Evolutionary conservation across 2,888 invertebrate genomes (phyloP).

Genomic region (Teinopalpus imperialis): DNA sequence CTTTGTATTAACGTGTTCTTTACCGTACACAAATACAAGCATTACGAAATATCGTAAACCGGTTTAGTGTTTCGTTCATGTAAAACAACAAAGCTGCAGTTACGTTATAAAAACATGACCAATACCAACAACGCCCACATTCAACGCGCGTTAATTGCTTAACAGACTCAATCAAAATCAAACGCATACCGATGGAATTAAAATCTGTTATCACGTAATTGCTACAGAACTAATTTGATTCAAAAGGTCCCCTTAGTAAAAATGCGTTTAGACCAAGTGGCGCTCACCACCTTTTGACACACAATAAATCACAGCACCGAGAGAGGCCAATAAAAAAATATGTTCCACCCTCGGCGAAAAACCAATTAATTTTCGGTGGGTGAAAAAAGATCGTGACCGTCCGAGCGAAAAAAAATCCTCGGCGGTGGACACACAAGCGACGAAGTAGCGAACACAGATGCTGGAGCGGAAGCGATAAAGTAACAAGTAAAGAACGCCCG

Average conservation of each 20-base stretch:
- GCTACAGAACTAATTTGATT: constrained; percentile 51
- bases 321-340: constrained; percentile 80
- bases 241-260: constrained; percentile 59
- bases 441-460: constrained; percentile 28
- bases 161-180: constrained; percentile 3
- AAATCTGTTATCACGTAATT: constrained; percentile 17
- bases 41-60: constrained; percentile 5
- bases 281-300: constrained; percentile 81
- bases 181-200: constrained; percentile 6
- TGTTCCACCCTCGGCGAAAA: constrained; percentile 81
- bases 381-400: constrained; percentile 73
- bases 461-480: constrained; percentile 35
- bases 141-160: constrained; percentile 11
- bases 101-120: constrained; percentile 11
- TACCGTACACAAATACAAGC: too few relatives aligned
- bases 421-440: constrained; percentile 26
- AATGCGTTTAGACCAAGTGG: constrained; percentile 75
- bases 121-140: constrained; percentile 9
- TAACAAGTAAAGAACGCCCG: constrained; percentile 34
- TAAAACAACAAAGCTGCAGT: constrained; percentile 4
- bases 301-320: constrained; percentile 79
- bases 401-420: constrained; percentile 66
- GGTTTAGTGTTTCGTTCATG: background rate
- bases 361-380: constrained; percentile 81
- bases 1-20: too few relatives aligned